phyloP scores from a whole-genome alignment of 2,888 invertebrate genomes.

The Agapostemon virescens region DNA sequence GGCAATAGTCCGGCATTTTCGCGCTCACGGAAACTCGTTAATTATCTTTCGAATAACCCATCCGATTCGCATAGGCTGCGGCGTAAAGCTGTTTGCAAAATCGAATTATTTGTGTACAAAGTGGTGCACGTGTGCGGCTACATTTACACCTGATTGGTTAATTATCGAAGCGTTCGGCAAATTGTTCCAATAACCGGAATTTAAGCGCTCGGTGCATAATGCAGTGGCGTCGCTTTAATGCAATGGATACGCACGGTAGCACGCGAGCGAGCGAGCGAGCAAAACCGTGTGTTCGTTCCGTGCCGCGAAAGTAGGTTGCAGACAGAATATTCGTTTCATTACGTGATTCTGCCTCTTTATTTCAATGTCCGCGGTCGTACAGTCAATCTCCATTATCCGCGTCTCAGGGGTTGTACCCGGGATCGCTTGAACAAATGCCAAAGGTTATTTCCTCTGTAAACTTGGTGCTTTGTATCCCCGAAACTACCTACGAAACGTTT shows the following conservation, averaged over 20 bases:
- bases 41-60: not conserved
- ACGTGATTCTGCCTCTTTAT: slow-evolving; percentile 54
- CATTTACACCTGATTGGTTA: slow-evolving; percentile 38
- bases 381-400: slow-evolving; percentile 54
- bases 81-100: slow-evolving; percentile 9
- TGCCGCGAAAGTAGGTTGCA: slow-evolving; percentile 44
- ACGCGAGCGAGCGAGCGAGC: not conserved
- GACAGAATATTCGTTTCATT: slow-evolving; percentile 52
- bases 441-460: slow-evolving; percentile 55
- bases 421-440: slow-evolving; percentile 58
- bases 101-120: slow-evolving; percentile 18
- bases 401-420: slow-evolving; percentile 40
- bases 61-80: not conserved
- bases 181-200: slow-evolving; percentile 46
- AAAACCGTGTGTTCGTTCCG: slow-evolving; percentile 19
- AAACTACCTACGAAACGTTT: slow-evolving; percentile 23
- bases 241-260: not conserved
- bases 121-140: not conserved
- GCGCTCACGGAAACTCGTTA: not conserved
- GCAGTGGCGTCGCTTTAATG: slow-evolving; percentile 5
- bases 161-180: slow-evolving; percentile 37
- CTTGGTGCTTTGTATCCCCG: slow-evolving; percentile 29
- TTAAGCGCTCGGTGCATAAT: slow-evolving; percentile 33
- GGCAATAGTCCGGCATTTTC: too few species aligned
- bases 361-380: slow-evolving; percentile 49